These are phyloP conservation scores for Pagrus major DNA, from an alignment of 2,113 vertebrate species.

Conservation along the genomic window DNA sequence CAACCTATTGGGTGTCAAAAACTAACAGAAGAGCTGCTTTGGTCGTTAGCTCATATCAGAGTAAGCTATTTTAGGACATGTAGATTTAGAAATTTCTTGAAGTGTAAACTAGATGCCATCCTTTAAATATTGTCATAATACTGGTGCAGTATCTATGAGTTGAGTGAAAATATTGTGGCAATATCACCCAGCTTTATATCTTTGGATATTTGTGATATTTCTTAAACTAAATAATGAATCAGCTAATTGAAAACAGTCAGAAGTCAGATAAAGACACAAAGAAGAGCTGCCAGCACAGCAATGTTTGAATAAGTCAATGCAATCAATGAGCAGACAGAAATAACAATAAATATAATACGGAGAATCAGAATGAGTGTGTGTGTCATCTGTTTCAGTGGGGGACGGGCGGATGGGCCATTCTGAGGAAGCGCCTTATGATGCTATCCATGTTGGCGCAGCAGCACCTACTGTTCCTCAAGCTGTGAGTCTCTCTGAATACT, in stretches of 20 bases:
- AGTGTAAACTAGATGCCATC: not conserved
- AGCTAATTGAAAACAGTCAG: not conserved
- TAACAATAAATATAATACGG: not conserved
- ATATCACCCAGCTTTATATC: not conserved
- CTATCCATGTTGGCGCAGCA: conserved; percentile 97
- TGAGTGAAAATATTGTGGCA: not conserved
- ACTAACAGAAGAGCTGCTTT: not conserved
- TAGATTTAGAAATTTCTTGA: not conserved
- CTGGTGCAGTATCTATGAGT: not conserved
- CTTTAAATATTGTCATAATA: not conserved
- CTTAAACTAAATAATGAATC: not conserved
- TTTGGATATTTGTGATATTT: not conserved
- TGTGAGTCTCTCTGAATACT: conserved; percentile 84
- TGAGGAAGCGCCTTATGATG: conserved; percentile 96
- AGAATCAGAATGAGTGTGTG: not conserved
- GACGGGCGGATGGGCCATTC: conserved; percentile 92
- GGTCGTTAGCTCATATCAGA: not conserved
- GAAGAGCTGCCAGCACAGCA: not conserved
- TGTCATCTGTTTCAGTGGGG: conserved; percentile 91
- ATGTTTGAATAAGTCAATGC: not conserved
- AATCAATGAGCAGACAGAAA: not conserved
- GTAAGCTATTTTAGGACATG: not conserved
- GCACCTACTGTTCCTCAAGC: conserved; percentile 95
- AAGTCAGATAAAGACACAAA: not conserved
- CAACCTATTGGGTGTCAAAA: not conserved